Evolutionary conservation across 1,140 invertebrate genomes (phyloP), one percentile per base, ranked within the genome.

Genomic region (Drosophila pseudoobscura): DNA sequence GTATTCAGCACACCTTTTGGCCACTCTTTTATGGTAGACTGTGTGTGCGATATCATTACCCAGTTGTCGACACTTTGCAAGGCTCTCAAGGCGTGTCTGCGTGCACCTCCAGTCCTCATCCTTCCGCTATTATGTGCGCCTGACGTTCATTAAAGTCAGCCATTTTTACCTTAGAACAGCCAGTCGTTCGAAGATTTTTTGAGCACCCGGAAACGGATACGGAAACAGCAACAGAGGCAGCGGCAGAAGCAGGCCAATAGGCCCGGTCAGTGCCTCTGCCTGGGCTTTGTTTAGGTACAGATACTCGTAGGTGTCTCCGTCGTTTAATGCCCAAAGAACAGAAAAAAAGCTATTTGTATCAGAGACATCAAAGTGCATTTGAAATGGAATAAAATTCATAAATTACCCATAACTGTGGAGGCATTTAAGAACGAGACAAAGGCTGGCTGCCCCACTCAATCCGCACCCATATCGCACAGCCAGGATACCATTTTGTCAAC

Each of bases 21-120:
- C 24, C 24, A 20, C 20, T 20, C 20, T 20, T 20, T 20, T 20
- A 20, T 20, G 20, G 20, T 20, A 20, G 20, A 20, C 20, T 20
- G 20, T 1, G 20, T 26, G 24, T 26, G 24, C 7, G 45, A 7
- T 47, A 29, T 70, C 53, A 65, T 76, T 57, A 57, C 35, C 53
- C 41, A 53, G 64, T 46, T 57, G 74, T 71, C 59, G 74, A 60
- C 64, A 70, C 63, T 70, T 56, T 15, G 15, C 45, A 39, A 31
- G 49, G 31, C 46, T 44, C 49, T 46, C 52, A 20, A 51, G 43
- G 46, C 31, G 22, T 13, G 39, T 29, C 47, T 44, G 51, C 24
- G 29, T 56, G 29, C 39, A 24, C 20, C 17, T 13, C 9, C 20
- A 6, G 6, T 20, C 6, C 31, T 24, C 6, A 26, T 9, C 7